A percentile compares a stretch with the other conserved stretches of the same genome.
These are phyloP conservation scores for Pseudopipra pipra DNA, from an alignment of 2,113 vertebrate genomes.

Conservation along the genomic window DNA sequence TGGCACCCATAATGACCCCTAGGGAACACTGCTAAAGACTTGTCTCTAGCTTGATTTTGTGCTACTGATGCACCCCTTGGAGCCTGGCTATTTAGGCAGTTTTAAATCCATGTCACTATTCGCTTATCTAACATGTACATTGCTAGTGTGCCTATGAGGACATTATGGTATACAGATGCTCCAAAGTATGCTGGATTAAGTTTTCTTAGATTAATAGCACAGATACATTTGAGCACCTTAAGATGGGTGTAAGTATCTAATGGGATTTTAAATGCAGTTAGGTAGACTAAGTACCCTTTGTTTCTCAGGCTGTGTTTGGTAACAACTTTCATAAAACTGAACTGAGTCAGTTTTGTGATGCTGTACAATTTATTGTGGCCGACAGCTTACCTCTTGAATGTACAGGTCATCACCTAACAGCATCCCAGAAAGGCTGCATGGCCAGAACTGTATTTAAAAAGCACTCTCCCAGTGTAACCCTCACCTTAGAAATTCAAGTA, in stretches of 20 bases:
- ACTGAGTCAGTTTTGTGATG: not conserved
- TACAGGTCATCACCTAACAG: not conserved
- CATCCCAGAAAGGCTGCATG: not conserved
- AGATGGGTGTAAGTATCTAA: not conserved
- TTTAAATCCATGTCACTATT: not conserved
- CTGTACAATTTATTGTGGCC: not conserved
- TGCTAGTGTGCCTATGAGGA: not conserved
- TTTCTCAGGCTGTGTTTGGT: not conserved
- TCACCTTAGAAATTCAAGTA: not conserved
- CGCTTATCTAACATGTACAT: not conserved
- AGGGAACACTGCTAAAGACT: not conserved
- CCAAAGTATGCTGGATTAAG: not conserved
- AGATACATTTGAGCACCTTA: not conserved
- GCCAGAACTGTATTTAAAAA: not conserved
- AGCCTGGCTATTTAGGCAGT: not conserved
- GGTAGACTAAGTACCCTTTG: not conserved
- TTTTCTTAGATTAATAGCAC: not conserved
- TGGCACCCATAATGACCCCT: not conserved
- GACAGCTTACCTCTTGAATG: not conserved
- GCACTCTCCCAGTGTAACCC: not conserved
- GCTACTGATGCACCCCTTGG: not conserved
- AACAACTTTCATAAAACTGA: not conserved
- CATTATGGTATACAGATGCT: not conserved
- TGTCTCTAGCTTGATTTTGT: not conserved
- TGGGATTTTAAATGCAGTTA: not conserved